A percentile compares a stretch with the other conserved stretches of the same genome.
phyloP scores from a whole-genome alignment of 2,888 invertebrate species.

The Acrobeloides nanus region DNA sequence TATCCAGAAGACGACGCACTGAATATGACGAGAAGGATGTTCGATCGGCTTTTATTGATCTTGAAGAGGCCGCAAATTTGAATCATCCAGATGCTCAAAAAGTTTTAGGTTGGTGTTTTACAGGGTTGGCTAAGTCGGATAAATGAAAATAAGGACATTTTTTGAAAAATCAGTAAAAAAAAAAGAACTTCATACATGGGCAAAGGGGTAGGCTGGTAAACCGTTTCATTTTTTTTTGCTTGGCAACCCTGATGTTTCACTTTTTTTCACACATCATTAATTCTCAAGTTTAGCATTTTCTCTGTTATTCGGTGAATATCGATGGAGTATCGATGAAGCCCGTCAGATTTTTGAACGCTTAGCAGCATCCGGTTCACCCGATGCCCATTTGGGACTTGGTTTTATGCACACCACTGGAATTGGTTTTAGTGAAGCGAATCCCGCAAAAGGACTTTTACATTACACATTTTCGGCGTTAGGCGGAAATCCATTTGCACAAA shows the following conservation, averaged over 20 bases:
- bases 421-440: slow-evolving; percentile 43
- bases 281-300: slow-evolving; percentile 63
- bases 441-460: slow-evolving; percentile 68
- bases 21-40: slow-evolving; percentile 18
- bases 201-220: too few relatives aligned
- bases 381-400: slow-evolving; percentile 70
- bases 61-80: slow-evolving; percentile 71
- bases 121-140: too few relatives aligned
- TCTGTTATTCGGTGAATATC: slow-evolving; percentile 72
- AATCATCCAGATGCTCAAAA: slow-evolving; percentile 76
- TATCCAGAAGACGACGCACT: slow-evolving; percentile 58
- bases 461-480: slow-evolving; percentile 84
- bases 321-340: slow-evolving; percentile 71
- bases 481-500: slow-evolving; percentile 84
- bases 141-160: too few relatives aligned
- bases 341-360: slow-evolving; percentile 69
- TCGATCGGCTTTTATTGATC: slow-evolving; percentile 66
- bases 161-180: too few relatives aligned
- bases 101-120: slow-evolving; percentile 64
- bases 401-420: slow-evolving; percentile 57
- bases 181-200: too few relatives aligned
- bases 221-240: too few relatives aligned
- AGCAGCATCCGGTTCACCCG: slow-evolving; percentile 70
- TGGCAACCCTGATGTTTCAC: too few relatives aligned
- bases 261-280: neutral